Evolutionary conservation across 1,140 invertebrate species (phyloP), one percentile per base, ranked within the genome.

Genomic region (Pseudobourletiella spinata): DNA sequence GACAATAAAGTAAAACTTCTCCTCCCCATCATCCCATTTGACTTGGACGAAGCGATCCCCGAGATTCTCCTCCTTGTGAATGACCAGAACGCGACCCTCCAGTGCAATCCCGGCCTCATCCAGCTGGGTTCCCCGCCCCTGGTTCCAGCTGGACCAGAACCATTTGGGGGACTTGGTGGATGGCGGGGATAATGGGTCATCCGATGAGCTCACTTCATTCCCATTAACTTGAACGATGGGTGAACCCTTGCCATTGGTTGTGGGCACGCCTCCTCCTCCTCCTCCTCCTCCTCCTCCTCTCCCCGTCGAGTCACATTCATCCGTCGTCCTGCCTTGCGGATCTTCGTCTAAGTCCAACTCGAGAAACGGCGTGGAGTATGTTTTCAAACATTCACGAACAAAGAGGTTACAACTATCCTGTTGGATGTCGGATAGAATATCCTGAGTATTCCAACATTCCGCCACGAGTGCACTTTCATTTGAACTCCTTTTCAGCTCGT

Each of bases 311-410:
- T 39, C 28, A 35, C 16, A 24, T n/a, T 56, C 22, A 52, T 61
- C 59, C 14, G 35, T 32, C 16, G 14, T 20, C n/a, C 22, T 6
- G 3, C 11, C 11, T 30, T 59, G 42, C 20, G 56, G 42, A n/a
- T n/a, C n/a, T n/a, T n/a, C n/a, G n/a, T n/a, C n/a, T n/a, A n/a
- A n/a, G n/a, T 30, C 39, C 26, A 67, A 29, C 35, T 67, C 59
- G 16, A 68, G 28, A 29, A 63, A 64, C 16, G 68, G 63, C 28
- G 85, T 84, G 14, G 84, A 84, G 76, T 95, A 95, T 55, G 84
- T 91, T 67, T 85, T 83, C 8, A 95, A 78, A 68, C 91, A 91
- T 77, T 95, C 88, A 70, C 84, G 83, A 0, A 91, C 91, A 69
- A 95, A 83, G 32, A 87, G 79, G 71, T 80, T 85, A 67, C 83